Evolutionary conservation across 2,797 vertebrate species (phyloP), one percentile per base, ranked within the genome.

Genomic region (Gorsachius magnificus): DNA sequence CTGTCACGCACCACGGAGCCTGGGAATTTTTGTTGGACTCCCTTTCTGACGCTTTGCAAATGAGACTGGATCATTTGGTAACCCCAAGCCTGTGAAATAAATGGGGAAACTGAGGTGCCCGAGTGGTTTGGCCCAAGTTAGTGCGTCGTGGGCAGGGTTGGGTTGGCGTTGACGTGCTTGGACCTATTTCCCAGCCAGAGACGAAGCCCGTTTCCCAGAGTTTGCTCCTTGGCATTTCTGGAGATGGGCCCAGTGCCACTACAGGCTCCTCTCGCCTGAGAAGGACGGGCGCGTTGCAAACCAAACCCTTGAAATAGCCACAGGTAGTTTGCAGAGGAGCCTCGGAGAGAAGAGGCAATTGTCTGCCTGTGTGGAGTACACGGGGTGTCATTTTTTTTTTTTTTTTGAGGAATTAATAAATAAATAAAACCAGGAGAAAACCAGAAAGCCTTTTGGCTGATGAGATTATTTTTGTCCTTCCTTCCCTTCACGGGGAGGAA

Each of bases 141-240:
- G 28, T 0, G 13, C 0, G 0, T 9, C 7, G 0, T 7, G 58
- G 80, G 83, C 68, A 68, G 66, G 45, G 20, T 22, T 3, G 3
- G 83, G 51, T 25, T 80, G 76, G 69, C 14, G 11, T 45, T 22
- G 35, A 58, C 0, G 1, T 4, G 20, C 63, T 50, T 4, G 25
- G 65, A 68, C 51, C 43, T 12, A 0, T 21, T 66, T 25, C 68
- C 63, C 68, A 26, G 58, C 21, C 51, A 16, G 4, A 63, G 38
- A 35, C 0, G 31, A 45, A 89, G 51, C 6, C 28, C 6, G 3
- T 28, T 31, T 20, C 48, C 33, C 1, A 0, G 11, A 64, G 17
- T 91, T 92, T 64, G 11, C 38, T 25, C 41, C 71, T 72, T 87
- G 89, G 53, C 74, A 38, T 16, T 22, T 25, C 58, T 6, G 10